A percentile compares a stretch with the other conserved stretches of the same genome.
Evolutionary conservation across 2,888 invertebrate species (phyloP).

Genomic region (Cephalotes varians): DNA sequence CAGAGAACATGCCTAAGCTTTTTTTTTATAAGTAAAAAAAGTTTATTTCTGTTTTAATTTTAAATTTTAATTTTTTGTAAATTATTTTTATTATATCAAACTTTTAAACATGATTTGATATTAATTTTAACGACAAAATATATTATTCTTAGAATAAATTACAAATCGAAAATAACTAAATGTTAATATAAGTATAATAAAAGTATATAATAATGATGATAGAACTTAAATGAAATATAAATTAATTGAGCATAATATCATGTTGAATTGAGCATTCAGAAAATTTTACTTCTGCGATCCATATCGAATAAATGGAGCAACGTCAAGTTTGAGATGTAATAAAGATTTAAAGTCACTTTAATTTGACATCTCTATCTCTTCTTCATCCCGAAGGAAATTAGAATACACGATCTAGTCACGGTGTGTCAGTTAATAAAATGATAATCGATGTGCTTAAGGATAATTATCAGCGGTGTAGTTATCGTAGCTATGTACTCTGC

Average conservation of each 20-base stretch:
- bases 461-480: constrained; percentile 64
- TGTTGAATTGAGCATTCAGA: background rate
- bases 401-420: constrained; percentile 10
- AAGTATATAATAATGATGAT: background rate
- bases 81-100: background rate
- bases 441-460: constrained; percentile 67
- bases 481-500: background rate
- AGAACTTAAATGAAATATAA: background rate
- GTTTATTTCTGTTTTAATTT: background rate
- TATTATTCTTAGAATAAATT: background rate
- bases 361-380: constrained; percentile 23
- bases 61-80: background rate
- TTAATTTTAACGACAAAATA: background rate
- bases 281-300: no score
- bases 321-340: constrained; percentile 5
- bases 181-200: background rate
- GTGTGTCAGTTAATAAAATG: constrained; percentile 64
- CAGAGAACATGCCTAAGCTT: background rate
- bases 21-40: background rate
- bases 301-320: background rate
- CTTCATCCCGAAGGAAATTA: constrained; percentile 22
- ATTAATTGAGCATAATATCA: background rate
- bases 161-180: background rate
- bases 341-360: constrained; percentile 37
- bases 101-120: background rate